A percentile compares a stretch with the other conserved stretches of the same genome.
Conservation (phyloP, 2,888 invertebrate genomes). For the Orchesellides sinensis region DNA sequence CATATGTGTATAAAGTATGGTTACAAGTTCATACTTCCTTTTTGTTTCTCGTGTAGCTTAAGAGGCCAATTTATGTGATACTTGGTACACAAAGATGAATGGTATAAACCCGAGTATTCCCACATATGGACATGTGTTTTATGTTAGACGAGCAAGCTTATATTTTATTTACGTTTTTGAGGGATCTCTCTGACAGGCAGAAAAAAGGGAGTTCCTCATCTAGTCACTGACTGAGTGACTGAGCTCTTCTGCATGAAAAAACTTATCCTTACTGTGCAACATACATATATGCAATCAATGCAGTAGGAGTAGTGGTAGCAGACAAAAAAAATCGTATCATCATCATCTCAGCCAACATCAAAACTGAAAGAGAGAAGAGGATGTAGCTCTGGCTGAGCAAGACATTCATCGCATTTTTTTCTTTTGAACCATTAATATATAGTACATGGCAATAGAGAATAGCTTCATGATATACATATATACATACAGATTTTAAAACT, state of each 20-base stretch:
- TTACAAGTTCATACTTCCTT: conserved; percentile 36
- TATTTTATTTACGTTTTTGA: conserved; percentile 58
- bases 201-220: conserved; percentile 52
- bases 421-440: background rate
- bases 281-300: background rate
- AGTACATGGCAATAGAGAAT: background rate
- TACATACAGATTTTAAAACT: background rate
- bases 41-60: conserved; percentile 38
- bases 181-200: conserved; percentile 44
- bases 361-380: too few species aligned
- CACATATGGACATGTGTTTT: conserved; percentile 62
- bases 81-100: conserved; percentile 46
- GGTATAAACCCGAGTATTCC: conserved; percentile 31
- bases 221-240: conserved; percentile 43
- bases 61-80: conserved; percentile 50
- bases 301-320: background rate
- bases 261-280: background rate
- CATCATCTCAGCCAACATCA: conserved; percentile 11
- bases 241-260: background rate
- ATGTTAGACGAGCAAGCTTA: conserved; percentile 52
- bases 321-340: conserved; percentile 4
- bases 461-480: background rate
- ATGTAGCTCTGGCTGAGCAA: background rate
- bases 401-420: conserved; percentile 1
- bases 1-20: background rate